Evolutionary conservation across 37 sponge, comb jelly and placozoan genomes (phyloP).

Genomic region (Eunapius fragilis): DNA sequence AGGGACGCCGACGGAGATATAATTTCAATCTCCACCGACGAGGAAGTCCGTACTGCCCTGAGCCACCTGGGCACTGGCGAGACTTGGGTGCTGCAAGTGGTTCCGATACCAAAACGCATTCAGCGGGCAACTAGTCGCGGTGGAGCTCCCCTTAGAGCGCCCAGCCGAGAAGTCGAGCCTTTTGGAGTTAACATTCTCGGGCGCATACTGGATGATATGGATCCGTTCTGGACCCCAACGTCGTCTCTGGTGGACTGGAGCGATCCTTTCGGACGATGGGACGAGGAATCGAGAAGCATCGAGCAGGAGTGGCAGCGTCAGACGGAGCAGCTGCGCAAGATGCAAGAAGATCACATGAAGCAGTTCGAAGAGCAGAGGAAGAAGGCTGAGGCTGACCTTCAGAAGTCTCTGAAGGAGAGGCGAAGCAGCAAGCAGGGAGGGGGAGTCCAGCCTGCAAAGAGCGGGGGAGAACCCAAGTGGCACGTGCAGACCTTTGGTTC

Average conservation of each 20-base stretch:
- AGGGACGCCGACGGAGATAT: conserved; percentile 43
- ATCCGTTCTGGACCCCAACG: conserved; percentile 19
- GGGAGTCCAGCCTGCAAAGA: too few relatives aligned
- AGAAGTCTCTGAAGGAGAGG: too few relatives aligned
- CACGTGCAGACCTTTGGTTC: conserved; percentile 18
- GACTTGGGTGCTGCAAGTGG: conserved; percentile 11
- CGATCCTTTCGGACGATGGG: too few relatives aligned
- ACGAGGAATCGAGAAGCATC: too few relatives aligned
- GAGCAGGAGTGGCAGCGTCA: too few relatives aligned
- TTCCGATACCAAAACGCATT: too few relatives aligned
- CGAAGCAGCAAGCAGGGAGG: not conserved
- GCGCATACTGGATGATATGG: not conserved
- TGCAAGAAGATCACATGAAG: conserved; percentile 1
- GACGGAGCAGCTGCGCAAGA: not conserved
- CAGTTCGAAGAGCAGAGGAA: conserved; percentile 19
- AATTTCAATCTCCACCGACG: conserved; percentile 42
- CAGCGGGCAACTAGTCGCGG: too few relatives aligned
- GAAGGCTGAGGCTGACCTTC: not conserved
- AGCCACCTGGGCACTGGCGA: not conserved
- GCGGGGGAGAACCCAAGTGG: conserved; percentile 14
- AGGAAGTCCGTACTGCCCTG: conserved; percentile 37
- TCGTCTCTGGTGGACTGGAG: too few relatives aligned
- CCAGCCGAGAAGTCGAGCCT: not conserved
- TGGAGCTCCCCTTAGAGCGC: too few relatives aligned
- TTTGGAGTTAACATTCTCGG: not conserved